These are phyloP conservation scores for Centropus unirufus DNA, from an alignment of 2,113 vertebrate species.

Conservation along the genomic window DNA sequence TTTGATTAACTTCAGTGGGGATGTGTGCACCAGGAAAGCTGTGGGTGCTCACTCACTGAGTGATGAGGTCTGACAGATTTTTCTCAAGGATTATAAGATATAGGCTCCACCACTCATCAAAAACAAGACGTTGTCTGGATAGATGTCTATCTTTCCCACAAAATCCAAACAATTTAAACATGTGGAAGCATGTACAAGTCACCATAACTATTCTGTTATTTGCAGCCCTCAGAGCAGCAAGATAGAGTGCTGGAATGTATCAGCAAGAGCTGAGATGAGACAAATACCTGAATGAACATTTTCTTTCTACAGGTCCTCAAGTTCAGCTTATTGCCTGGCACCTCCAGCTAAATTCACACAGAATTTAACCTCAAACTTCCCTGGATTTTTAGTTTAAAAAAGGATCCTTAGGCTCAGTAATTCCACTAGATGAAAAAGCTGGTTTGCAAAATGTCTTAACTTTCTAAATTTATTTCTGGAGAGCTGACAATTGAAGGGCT, in stretches of 20 bases:
- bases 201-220: background rate
- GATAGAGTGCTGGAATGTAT: background rate
- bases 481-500: conserved; percentile 12
- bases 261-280: background rate
- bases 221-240: background rate
- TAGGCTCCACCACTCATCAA: background rate
- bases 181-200: background rate
- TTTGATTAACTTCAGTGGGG: background rate
- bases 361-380: background rate
- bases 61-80: background rate
- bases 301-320: background rate
- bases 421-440: background rate
- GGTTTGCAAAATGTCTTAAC: background rate
- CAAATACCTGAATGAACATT: background rate
- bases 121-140: background rate
- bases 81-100: background rate
- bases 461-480: conserved; percentile 1
- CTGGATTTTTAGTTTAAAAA: background rate
- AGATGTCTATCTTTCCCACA: background rate
- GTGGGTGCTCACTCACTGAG: background rate
- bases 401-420: background rate
- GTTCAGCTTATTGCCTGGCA: background rate
- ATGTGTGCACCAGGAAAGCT: background rate
- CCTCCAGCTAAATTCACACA: background rate
- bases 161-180: background rate